Evolutionary conservation across 2,797 vertebrate species (phyloP), one percentile per base, ranked within the genome.

Genomic region (Sciurus carolinensis): DNA sequence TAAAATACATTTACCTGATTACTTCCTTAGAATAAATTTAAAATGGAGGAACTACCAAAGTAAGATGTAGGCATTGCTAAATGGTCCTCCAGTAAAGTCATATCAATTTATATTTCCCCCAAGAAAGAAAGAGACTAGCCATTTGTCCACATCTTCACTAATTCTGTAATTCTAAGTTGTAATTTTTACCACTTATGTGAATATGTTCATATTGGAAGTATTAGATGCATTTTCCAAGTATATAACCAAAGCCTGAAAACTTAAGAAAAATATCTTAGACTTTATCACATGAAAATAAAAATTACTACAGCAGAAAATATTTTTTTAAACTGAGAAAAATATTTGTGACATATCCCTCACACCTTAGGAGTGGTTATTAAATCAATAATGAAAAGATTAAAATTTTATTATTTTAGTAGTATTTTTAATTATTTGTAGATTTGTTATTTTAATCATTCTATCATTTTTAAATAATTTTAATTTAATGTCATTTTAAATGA

Each of bases 341-440:
- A 87, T 94, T 73, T 95, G 28, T 93, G 73, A 85, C 5, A 47
- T 77, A 87, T 22, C 57, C 72, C 50, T 88, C 59, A 76, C 92
- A 82, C 81, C 87, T 91, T 95, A 88, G 80, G n/a, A 89, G 11
- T 81, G 28, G n/a, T 72, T 95, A 42, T 82, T 62, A 95, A 93
- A 84, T 89, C 59, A 96, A 77, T 57, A 87, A 52, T 86, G 33
- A 91, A 94, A 97, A 82, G 8, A n/a, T 81, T 81, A n/a, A 64
- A 36, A n/a, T 67, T n/a, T n/a, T 82, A 64, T 64, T 36, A 33
- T 82, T 28, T 81, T 66, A 13, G 6, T 33, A 62, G 62, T 64
- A 64, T 64, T 64, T 64, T 64, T 11, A 42, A 11, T 84, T 83
- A 39, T 80, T 57, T 62, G 64, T 83, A 94, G 1, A 73, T 69